A percentile compares a stretch with the other conserved stretches of the same genome.
phyloP scores from a whole-genome alignment of 2,888 invertebrate species.

The Nezara viridula region DNA sequence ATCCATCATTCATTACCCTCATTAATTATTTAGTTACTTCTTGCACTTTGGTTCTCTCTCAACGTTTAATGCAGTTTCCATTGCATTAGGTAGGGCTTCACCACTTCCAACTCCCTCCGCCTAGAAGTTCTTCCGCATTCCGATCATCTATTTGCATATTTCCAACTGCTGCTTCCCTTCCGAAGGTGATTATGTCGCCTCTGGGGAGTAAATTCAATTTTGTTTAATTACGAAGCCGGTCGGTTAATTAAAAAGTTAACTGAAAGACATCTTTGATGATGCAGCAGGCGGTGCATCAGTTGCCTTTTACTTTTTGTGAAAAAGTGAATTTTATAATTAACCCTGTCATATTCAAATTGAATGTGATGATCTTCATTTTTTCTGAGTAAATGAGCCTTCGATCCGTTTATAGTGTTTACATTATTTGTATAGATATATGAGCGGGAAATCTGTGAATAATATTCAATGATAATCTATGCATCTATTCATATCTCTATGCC shows the following conservation, averaged over 20 bases:
- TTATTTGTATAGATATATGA: no score
- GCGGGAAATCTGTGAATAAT: no score
- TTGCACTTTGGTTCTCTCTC: neutral
- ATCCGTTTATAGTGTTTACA: no score
- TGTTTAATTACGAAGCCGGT: neutral
- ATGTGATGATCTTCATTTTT: no score
- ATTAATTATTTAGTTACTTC: neutral
- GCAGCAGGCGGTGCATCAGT: neutral
- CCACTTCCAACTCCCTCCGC: neutral
- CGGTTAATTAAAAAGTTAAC: neutral
- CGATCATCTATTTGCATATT: neutral
- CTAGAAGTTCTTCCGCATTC: neutral
- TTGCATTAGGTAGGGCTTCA: neutral
- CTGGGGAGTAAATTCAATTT: neutral
- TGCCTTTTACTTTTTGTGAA: no score
- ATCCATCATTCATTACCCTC: neutral
- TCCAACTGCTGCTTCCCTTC: neutral
- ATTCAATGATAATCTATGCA: no score
- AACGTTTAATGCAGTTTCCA: slow-evolving; percentile 2
- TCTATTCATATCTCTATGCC: no score
- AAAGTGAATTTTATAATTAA: no score
- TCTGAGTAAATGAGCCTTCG: no score
- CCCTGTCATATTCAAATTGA: no score
- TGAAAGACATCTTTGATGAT: neutral
- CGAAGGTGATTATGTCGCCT: neutral